These are phyloP conservation scores for Reticulitermes speratus DNA, from an alignment of 1,140 invertebrate genomes.

Conservation along the genomic window DNA sequence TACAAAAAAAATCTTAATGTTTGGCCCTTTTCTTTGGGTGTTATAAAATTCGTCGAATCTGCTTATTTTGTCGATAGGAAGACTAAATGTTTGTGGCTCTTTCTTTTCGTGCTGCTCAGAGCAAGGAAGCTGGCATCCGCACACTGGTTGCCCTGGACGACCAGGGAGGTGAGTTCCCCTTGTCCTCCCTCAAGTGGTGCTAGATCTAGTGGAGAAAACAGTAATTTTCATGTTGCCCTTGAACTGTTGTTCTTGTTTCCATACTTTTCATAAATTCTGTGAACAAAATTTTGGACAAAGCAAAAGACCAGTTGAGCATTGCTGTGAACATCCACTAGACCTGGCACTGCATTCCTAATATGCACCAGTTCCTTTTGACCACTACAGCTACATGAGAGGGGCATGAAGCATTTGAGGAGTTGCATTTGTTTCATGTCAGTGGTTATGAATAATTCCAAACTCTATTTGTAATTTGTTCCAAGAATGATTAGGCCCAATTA, in stretches of 20 bases:
- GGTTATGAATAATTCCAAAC: too few species aligned
- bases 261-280: not conserved
- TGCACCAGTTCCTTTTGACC: not conserved
- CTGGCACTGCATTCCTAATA: not conserved
- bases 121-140: constrained; percentile 99
- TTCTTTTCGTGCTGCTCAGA: constrained; percentile 79
- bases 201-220: not conserved
- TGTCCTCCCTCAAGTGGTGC: not conserved
- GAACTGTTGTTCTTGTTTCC: not conserved
- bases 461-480: too few species aligned
- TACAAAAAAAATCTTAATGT: not conserved
- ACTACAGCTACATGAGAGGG: not conserved
- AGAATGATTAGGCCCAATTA: too few species aligned
- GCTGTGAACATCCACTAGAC: not conserved
- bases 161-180: constrained; percentile 93
- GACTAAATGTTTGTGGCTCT: constrained; percentile 49
- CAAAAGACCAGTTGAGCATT: not conserved
- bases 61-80: constrained; percentile 29
- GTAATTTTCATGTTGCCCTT: not conserved
- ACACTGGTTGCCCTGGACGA: constrained; percentile 98
- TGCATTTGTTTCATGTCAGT: too few species aligned
- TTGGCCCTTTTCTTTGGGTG: not conserved
- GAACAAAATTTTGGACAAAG: not conserved
- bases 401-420: not conserved
- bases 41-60: constrained; percentile 11